Percentiles rank a stretch among this genome's conserved stretches.
Conservation (phyloP, 2,888 invertebrate genomes). For the Acrobasis consociella region DNA sequence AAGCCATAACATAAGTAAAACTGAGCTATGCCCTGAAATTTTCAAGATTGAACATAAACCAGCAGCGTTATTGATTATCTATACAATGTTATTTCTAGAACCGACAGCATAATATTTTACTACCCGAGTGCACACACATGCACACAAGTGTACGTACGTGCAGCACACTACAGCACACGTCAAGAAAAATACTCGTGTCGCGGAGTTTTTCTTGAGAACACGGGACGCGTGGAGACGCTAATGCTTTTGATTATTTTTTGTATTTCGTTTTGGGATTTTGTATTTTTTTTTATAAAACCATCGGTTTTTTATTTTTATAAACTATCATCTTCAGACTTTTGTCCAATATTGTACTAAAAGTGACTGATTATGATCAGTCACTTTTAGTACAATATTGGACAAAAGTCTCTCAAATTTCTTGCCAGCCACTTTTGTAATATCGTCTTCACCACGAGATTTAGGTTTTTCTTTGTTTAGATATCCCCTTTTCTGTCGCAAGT, state of each 20-base stretch:
- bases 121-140: constrained; percentile 68
- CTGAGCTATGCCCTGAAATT: constrained; percentile 32
- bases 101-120: constrained; percentile 83
- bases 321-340: too few relatives aligned
- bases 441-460: too few relatives aligned
- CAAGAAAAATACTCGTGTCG: constrained; percentile 80
- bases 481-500: too few relatives aligned
- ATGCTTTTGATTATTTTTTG: constrained; percentile 21
- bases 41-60: constrained; percentile 66
- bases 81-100: constrained; percentile 82
- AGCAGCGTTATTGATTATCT: constrained; percentile 79
- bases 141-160: constrained; percentile 38
- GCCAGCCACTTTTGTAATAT: too few relatives aligned
- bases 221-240: constrained; percentile 44
- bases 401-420: too few relatives aligned
- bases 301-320: constrained; percentile 14
- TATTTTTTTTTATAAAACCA: too few relatives aligned
- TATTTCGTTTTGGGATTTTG: too few relatives aligned
- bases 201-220: constrained; percentile 72
- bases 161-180: constrained; percentile 45
- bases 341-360: too few relatives aligned
- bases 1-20: neutral
- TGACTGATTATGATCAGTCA: too few relatives aligned
- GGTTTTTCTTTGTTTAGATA: too few relatives aligned
- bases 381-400: too few relatives aligned